Evolutionary conservation across 2,113 vertebrate species (phyloP).

Genomic region (Smithornis capensis): DNA sequence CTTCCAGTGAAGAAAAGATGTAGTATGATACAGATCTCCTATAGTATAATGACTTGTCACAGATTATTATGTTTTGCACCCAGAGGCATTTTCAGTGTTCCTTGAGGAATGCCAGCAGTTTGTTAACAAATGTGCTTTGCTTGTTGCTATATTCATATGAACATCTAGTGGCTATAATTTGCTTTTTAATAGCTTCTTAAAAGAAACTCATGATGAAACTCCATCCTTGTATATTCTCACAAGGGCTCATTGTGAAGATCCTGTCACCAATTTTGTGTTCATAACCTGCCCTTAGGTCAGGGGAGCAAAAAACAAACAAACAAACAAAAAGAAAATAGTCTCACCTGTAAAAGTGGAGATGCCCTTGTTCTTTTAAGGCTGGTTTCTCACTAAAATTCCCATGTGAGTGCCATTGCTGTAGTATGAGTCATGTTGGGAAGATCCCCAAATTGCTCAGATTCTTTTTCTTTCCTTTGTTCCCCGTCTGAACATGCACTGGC

Average conservation of each 20-base stretch:
- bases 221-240: background rate
- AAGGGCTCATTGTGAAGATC: background rate
- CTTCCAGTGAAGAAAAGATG: background rate
- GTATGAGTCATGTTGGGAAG: background rate
- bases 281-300: background rate
- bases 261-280: background rate
- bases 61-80: background rate
- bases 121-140: background rate
- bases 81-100: background rate
- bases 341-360: background rate
- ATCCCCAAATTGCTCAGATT: background rate
- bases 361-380: background rate
- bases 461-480: background rate
- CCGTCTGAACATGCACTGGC: background rate
- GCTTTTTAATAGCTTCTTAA: background rate
- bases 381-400: background rate
- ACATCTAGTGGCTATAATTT: background rate
- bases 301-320: background rate
- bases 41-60: background rate
- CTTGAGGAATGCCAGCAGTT: background rate
- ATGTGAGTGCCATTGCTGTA: rapidly evolving
- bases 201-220: background rate
- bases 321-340: background rate
- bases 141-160: background rate
- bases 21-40: background rate